A percentile compares a stretch with the other conserved stretches of the same genome.
phyloP scores from a whole-genome alignment of 2,113 vertebrate genomes.

The Kryptolebias marmoratus region DNA sequence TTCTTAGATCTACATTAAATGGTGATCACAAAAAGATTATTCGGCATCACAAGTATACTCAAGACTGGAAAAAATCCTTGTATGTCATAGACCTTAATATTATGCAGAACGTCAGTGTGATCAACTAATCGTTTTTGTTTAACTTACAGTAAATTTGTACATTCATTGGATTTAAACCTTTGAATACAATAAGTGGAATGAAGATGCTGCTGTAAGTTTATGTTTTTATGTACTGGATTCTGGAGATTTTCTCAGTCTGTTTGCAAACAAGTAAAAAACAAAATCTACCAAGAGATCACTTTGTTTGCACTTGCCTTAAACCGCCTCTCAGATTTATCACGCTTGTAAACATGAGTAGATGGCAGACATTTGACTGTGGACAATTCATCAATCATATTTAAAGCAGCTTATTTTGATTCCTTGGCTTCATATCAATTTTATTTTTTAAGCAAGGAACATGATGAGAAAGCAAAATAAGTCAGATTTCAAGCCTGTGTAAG shows the following conservation, averaged over 20 bases:
- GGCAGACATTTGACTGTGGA: constrained; percentile 25
- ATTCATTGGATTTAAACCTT: no score
- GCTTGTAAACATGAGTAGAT: constrained; percentile 10
- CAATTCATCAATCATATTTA: constrained; percentile 4
- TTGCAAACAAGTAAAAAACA: no score
- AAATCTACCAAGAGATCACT: no score
- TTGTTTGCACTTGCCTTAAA: no score
- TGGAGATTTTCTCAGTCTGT: background rate
- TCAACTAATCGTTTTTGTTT: background rate
- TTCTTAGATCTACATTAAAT: constrained; percentile 8
- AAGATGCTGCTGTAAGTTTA: background rate
- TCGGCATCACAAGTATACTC: constrained; percentile 9
- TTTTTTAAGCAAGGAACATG: constrained; percentile 9
- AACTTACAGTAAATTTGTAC: no score
- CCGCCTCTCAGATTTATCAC: background rate
- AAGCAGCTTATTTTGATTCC: constrained; percentile 8
- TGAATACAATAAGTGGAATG: no score
- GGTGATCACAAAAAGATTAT: constrained; percentile 13
- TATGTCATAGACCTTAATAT: constrained; percentile 7
- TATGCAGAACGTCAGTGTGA: background rate
- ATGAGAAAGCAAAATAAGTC: constrained; percentile 11
- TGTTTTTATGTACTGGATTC: background rate
- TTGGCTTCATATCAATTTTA: constrained; percentile 16
- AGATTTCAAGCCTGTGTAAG: no score
- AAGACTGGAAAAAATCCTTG: constrained; percentile 6